Evolutionary conservation across 64 coral and sea anemone species (phyloP).

Genomic region (Montipora sp.): DNA sequence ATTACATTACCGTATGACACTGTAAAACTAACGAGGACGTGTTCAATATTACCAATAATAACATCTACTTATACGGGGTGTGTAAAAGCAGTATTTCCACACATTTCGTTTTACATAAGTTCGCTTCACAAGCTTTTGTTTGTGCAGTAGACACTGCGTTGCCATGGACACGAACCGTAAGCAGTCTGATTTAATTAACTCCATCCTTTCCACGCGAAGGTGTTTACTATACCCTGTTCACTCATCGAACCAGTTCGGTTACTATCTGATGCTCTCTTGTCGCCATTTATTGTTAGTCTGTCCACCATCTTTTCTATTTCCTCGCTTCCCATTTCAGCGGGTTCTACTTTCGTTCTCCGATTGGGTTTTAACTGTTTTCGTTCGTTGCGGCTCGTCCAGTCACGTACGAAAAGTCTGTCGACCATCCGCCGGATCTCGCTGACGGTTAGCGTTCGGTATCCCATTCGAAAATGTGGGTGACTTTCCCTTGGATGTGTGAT

Average conservation of each 20-base stretch:
- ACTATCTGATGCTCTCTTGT: constrained; percentile 77
- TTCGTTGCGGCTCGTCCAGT: constrained; percentile 73
- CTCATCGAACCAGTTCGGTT: constrained; percentile 93
- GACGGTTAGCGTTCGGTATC: constrained; percentile 66
- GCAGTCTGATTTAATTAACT: constrained; percentile 37
- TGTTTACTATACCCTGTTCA: constrained; percentile 87
- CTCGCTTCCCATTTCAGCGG: constrained; percentile 40
- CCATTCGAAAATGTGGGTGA: constrained; percentile 77
- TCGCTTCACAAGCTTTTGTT: too few species aligned
- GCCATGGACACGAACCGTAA: background rate
- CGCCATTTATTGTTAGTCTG: constrained; percentile 71
- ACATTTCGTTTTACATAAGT: too few species aligned
- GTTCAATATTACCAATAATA: too few species aligned
- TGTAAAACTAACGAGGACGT: too few species aligned
- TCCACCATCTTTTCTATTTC: constrained; percentile 78
- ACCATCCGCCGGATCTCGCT: constrained; percentile 66
- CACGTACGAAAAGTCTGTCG: constrained; percentile 73
- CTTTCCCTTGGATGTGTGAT: constrained; percentile 95
- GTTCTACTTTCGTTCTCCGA: constrained; percentile 63
- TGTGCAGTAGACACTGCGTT: background rate
- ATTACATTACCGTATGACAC: too few species aligned
- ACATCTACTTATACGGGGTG: too few species aligned
- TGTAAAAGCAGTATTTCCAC: too few species aligned
- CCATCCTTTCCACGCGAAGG: constrained; percentile 95
- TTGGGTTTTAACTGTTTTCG: constrained; percentile 35